Percentiles rank a stretch among this genome's conserved stretches.
Conservation (phyloP, 1,140 invertebrate genomes). For the Euura lappo region DNA sequence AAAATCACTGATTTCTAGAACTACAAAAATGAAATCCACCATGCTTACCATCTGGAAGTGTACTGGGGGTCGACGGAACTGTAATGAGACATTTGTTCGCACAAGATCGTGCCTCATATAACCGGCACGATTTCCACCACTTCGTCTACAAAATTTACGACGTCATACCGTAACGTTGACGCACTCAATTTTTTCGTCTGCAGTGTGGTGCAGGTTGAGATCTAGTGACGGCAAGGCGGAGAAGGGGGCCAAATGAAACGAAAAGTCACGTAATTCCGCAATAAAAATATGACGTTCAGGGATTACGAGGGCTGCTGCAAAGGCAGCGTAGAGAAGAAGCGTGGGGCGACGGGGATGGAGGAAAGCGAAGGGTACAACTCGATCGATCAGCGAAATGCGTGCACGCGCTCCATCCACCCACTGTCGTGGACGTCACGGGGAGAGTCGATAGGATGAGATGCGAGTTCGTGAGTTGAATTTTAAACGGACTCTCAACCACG, state of each 20-base stretch:
- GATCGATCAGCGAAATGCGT: not conserved
- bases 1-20: too few species aligned
- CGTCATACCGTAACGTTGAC: too few species aligned
- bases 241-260: not conserved
- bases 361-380: not conserved
- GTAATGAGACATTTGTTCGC: too few species aligned
- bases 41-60: too few species aligned
- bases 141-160: too few species aligned
- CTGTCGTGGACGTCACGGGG: not conserved
- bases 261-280: not conserved
- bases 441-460: not conserved
- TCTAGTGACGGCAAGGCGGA: too few species aligned
- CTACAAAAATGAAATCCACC: too few species aligned
- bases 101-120: too few species aligned
- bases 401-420: not conserved
- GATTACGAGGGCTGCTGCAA: not conserved
- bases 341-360: not conserved
- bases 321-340: not conserved
- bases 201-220: not conserved
- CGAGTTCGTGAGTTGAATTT: not conserved
- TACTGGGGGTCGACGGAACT: too few species aligned
- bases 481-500: not conserved
- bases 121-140: too few species aligned
- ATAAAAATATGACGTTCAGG: constrained; percentile 1
- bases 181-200: too few species aligned